These are phyloP conservation scores for Dicyrtomina minuta DNA, from an alignment of 2,888 invertebrate species.

Conservation along the genomic window DNA sequence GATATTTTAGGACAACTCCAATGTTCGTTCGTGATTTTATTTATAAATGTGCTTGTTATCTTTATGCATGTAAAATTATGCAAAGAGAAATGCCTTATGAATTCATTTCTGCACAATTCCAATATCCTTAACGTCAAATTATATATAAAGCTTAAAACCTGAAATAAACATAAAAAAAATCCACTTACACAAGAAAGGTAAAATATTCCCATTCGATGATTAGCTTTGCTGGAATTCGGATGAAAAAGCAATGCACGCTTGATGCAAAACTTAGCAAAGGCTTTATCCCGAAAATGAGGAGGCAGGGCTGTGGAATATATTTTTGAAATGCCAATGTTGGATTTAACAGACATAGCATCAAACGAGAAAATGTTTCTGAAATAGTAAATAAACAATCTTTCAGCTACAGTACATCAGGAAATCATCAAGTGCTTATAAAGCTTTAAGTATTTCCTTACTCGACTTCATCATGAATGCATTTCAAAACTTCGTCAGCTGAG, in stretches of 20 bases:
- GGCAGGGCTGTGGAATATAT: background rate
- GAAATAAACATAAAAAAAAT: too few species aligned
- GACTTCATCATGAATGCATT: background rate
- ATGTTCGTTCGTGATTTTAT: too few species aligned
- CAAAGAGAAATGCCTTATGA: too few species aligned
- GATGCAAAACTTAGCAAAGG: background rate
- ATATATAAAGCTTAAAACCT: background rate
- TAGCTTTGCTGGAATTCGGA: background rate
- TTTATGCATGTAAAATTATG: too few species aligned
- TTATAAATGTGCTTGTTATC: too few species aligned
- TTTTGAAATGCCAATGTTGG: background rate
- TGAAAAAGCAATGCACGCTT: slow-evolving; percentile 6
- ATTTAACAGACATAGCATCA: background rate
- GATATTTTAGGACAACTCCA: too few species aligned
- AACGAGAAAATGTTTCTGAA: background rate
- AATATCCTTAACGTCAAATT: background rate
- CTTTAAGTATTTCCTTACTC: slow-evolving; percentile 11
- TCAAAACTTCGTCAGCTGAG: background rate
- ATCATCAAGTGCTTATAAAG: too few species aligned
- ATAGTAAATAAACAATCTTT: background rate
- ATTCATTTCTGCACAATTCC: background rate
- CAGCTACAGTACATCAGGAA: too few species aligned
- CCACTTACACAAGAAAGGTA: too few species aligned
- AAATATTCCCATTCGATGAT: slow-evolving; percentile 1
- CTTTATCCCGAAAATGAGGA: background rate